Evolutionary conservation across 2,113 vertebrate genomes (phyloP), one percentile per base, ranked within the genome.

Genomic region (Meriones unguiculatus): DNA sequence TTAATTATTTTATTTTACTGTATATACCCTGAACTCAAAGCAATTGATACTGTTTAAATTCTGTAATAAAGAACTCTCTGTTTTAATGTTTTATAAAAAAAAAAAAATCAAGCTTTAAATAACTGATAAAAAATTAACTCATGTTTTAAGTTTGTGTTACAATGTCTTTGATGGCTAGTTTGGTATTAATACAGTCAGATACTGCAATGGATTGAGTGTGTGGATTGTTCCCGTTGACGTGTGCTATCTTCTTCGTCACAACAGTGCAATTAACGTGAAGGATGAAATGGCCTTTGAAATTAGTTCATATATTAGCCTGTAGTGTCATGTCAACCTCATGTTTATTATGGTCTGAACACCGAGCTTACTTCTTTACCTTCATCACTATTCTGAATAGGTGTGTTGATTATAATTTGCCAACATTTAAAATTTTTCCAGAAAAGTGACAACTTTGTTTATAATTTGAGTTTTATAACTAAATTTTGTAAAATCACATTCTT

Each of bases 71-170:
- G 52, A 96, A 94, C 52, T 90, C 64, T n/a, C 90, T 88, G 25
- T 80, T 70, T 87, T 80, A 96, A 52, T 96, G 30, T 93, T 95
- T 97, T 92, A 88, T 92, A 92, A 72, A 96, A 46, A 77, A 93
- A 72, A 96, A 46, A 50, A 57, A 84, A 97, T 97, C 95, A 96
- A 95, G 88, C 30, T 95, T 89, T 95, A 87, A 97, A 73, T 95
- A 28, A 89, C 41, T 89, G 38, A 84, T 76, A 62, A 87, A 98
- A 97, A 97, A 94, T 94, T 94, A 87, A 81, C 62, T 80, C 72
- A 64, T 94, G 32, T 78, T 95, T 94, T 94, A 64, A 93, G 46
- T 95, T 67, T 95, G 86, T 76, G 64, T 80, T 80, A 69, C 80
- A 28, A 3, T 77, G 20, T 64, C 38, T 94, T 84, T 38, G 18